Evolutionary conservation across 2,888 invertebrate genomes (phyloP).

Genomic region (Drosophila phalerata): DNA sequence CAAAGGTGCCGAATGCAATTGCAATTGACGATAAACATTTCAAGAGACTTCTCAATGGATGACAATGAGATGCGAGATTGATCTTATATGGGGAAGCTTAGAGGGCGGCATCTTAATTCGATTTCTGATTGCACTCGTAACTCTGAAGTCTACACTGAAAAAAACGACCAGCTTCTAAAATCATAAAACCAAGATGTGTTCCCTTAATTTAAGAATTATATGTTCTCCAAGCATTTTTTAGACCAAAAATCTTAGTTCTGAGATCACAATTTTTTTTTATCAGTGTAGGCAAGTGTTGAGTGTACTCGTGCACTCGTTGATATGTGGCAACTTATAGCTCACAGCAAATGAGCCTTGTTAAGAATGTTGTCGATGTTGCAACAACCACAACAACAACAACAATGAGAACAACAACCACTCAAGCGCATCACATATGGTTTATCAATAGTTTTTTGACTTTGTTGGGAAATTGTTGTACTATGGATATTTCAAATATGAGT

Average conservation of each 20-base stretch:
- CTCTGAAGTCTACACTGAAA: too few relatives aligned
- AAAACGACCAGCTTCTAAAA: too few relatives aligned
- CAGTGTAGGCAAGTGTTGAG: too few relatives aligned
- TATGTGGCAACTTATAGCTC: conserved; percentile 29
- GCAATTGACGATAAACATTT: conserved; percentile 5
- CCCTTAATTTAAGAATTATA: too few relatives aligned
- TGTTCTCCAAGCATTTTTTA: too few relatives aligned
- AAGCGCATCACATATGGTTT: conserved; percentile 48
- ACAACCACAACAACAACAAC: conserved; percentile 16
- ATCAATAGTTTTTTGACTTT: conserved; percentile 41
- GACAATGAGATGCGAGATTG: conserved; percentile 10
- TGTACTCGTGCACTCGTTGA: not conserved
- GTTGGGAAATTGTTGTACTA: conserved; percentile 20
- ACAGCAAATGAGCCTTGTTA: conserved; percentile 58
- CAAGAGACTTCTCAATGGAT: not conserved
- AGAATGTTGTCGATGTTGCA: conserved; percentile 53
- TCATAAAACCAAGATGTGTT: too few relatives aligned
- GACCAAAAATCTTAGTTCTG: too few relatives aligned
- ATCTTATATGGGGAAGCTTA: conserved; percentile 12
- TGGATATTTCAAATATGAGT: not conserved
- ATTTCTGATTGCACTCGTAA: not conserved
- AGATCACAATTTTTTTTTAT: too few relatives aligned
- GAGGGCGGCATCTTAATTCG: conserved; percentile 33
- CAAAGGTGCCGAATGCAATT: conserved; percentile 46
- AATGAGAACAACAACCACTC: conserved; percentile 27